Evolutionary conservation across 2,113 vertebrate genomes (phyloP).

Genomic region (Siphamia tubifer): DNA sequence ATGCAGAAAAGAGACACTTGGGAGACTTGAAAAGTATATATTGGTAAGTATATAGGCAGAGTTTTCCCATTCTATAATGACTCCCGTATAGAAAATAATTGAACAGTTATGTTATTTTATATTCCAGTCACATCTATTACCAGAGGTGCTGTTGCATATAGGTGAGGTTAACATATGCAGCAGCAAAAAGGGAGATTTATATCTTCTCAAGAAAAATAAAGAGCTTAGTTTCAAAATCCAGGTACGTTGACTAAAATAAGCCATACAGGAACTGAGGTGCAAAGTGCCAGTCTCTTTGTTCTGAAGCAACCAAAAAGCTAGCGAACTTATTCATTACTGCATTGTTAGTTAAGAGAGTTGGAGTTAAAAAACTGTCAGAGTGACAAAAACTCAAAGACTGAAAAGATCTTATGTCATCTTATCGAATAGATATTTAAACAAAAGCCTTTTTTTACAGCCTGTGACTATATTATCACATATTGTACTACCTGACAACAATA

Average conservation of each 20-base stretch:
- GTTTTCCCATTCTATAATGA: too few relatives aligned
- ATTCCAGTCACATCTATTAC: too few relatives aligned
- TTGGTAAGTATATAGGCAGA: too few relatives aligned
- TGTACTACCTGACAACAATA: constrained; percentile 22
- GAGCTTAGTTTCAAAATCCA: background rate
- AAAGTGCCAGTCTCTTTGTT: constrained; percentile 28
- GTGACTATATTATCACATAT: constrained; percentile 1
- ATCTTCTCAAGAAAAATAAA: too few relatives aligned
- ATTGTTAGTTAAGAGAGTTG: constrained; percentile 20
- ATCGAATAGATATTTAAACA: constrained; percentile 21
- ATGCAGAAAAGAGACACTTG: too few relatives aligned
- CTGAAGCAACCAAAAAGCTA: constrained; percentile 30
- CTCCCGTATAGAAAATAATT: too few relatives aligned
- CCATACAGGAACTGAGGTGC: constrained; percentile 1
- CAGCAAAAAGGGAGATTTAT: too few relatives aligned
- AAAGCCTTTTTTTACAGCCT: constrained; percentile 33
- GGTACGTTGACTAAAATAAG: constrained; percentile 30
- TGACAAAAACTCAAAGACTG: constrained; percentile 28
- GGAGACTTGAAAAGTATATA: too few relatives aligned
- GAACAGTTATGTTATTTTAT: too few relatives aligned
- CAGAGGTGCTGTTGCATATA: too few relatives aligned
- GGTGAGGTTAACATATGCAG: too few relatives aligned
- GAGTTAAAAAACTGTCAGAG: constrained; percentile 6
- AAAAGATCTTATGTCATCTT: constrained; percentile 8
- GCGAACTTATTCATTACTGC: constrained; percentile 28